Evolutionary conservation across 2,797 vertebrate species (phyloP).

Genomic region (Avahi laniger): DNA sequence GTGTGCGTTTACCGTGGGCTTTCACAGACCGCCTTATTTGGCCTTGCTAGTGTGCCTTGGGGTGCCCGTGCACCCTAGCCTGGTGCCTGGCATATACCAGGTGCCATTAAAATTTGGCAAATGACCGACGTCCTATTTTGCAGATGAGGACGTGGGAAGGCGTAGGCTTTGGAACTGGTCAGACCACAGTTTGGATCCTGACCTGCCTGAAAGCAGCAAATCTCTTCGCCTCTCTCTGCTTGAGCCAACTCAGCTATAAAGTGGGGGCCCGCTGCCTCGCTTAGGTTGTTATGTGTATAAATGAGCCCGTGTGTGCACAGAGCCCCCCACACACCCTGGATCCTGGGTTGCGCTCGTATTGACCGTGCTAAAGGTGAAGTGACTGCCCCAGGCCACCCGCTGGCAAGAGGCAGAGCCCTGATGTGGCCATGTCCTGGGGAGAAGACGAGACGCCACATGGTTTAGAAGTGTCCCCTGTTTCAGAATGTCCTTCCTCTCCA

Average conservation of each 20-base stretch:
- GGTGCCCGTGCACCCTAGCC: no score
- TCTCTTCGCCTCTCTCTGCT: not conserved
- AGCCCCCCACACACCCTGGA: rapidly evolving
- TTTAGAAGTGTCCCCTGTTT: not conserved
- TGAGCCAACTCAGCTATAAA: not conserved
- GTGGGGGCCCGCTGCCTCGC: not conserved
- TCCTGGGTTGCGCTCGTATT: rapidly evolving
- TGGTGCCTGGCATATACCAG: not conserved
- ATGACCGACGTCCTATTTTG: not conserved
- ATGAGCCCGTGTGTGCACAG: rapidly evolving
- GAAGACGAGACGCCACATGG: not conserved
- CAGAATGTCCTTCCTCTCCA: not conserved
- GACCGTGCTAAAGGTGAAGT: not conserved
- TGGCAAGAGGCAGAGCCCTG: not conserved
- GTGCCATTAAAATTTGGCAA: not conserved
- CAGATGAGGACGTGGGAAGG: not conserved
- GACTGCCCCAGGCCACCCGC: not conserved
- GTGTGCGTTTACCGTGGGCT: not conserved
- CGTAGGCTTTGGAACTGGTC: not conserved
- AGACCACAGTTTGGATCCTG: not conserved
- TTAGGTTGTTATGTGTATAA: no score
- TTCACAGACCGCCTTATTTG: not conserved
- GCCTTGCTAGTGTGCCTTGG: not conserved
- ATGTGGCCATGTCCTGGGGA: not conserved
- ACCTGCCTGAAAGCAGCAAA: not conserved